These are phyloP conservation scores for Cebus imitator DNA, from an alignment of 2,113 vertebrate genomes.

Conservation along the genomic window DNA sequence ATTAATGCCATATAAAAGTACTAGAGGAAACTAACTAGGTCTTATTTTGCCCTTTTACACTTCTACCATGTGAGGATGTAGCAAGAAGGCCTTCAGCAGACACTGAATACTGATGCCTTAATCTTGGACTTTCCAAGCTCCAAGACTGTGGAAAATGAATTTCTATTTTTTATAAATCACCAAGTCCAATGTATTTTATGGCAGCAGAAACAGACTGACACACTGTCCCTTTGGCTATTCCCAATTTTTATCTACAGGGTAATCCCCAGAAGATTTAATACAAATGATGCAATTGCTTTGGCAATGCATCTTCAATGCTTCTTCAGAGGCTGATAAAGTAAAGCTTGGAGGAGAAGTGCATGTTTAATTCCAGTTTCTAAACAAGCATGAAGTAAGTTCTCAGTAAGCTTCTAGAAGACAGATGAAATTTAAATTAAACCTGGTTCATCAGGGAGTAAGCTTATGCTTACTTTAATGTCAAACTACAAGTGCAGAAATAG, in stretches of 20 bases:
- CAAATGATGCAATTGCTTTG: background rate
- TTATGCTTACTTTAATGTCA: background rate
- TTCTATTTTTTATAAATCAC: background rate
- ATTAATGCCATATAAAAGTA: background rate
- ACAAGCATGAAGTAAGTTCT: background rate
- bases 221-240: background rate
- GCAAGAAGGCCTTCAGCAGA: background rate
- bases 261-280: background rate
- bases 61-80: background rate
- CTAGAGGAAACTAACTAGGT: background rate
- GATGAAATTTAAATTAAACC: background rate
- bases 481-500: background rate
- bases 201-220: background rate
- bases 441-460: background rate
- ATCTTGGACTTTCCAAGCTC: background rate
- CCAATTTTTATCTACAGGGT: background rate
- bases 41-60: background rate
- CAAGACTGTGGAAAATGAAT: background rate
- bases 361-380: background rate
- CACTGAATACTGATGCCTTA: background rate
- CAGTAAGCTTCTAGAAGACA: background rate
- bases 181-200: background rate
- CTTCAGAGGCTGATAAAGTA: background rate
- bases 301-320: background rate
- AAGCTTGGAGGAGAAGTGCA: background rate